These are phyloP conservation scores for Alosa alosa DNA, from an alignment of 2,113 vertebrate species.

Conservation along the genomic window DNA sequence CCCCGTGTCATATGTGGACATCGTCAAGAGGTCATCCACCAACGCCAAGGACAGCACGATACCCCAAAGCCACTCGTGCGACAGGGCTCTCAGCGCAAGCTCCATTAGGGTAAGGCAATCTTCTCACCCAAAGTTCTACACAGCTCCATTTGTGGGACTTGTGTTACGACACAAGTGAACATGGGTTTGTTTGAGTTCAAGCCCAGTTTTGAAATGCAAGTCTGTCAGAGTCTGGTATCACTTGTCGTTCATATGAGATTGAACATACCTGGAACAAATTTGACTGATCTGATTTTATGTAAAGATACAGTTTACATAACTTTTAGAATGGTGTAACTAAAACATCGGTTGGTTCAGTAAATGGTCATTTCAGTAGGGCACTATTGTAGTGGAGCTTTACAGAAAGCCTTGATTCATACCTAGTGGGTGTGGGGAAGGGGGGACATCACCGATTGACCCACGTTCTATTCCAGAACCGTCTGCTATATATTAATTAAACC, in stretches of 20 bases:
- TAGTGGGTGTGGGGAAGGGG: no score
- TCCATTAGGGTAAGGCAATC: conserved; percentile 74
- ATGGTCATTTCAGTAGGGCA: no score
- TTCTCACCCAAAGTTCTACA: not conserved
- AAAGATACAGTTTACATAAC: not conserved
- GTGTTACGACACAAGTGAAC: not conserved
- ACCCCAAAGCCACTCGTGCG: conserved; percentile 75
- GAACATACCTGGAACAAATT: not conserved
- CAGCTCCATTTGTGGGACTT: not conserved
- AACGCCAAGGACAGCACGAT: conserved; percentile 70
- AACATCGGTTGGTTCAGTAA: not conserved
- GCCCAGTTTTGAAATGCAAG: not conserved
- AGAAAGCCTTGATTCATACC: no score
- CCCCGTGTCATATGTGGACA: conserved; percentile 85
- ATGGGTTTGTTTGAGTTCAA: not conserved
- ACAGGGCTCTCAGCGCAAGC: conserved; percentile 73
- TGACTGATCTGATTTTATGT: not conserved
- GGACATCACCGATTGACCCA: no score
- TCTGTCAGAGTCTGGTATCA: not conserved
- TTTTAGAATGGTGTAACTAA: not conserved
- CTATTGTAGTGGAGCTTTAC: no score
- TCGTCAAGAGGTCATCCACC: conserved; percentile 73
- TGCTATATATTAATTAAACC: no score
- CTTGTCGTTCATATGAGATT: not conserved
- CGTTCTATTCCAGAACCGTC: no score